Evolutionary conservation across 2,888 invertebrate genomes (phyloP).

Genomic region (Cataglyphis albicans): DNA sequence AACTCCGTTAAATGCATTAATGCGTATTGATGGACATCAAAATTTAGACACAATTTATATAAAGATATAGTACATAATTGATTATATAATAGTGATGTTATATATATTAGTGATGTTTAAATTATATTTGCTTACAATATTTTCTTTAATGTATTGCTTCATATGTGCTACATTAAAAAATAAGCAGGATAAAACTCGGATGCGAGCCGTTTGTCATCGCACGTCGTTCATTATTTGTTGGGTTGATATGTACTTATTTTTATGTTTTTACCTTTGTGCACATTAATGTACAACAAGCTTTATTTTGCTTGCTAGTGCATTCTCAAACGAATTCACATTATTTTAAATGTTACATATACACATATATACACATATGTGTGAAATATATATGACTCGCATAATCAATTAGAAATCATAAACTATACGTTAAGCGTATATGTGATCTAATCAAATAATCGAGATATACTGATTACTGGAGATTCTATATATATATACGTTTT

Average conservation of each 20-base stretch:
- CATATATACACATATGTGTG: background rate
- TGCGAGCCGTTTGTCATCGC: background rate
- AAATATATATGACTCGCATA: constrained; percentile 48
- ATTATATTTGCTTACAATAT: constrained; percentile 11
- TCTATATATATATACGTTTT: background rate
- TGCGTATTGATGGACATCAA: background rate
- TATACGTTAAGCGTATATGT: background rate
- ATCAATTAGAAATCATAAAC: background rate
- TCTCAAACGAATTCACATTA: background rate
- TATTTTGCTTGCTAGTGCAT: background rate
- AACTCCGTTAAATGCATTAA: constrained; percentile 26
- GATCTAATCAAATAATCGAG: background rate
- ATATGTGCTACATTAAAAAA: background rate
- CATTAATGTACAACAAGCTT: background rate
- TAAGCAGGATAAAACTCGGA: background rate
- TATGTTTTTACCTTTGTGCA: background rate
- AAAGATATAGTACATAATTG: background rate
- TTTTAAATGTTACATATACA: constrained; percentile 2
- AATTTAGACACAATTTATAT: background rate
- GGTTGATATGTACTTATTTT: background rate
- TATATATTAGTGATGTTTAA: background rate
- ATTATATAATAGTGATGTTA: background rate
- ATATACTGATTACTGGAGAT: background rate
- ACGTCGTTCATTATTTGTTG: background rate
- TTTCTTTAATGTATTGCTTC: background rate